These are phyloP conservation scores for Platalea minor DNA, from an alignment of 2,797 vertebrate species.

Conservation along the genomic window DNA sequence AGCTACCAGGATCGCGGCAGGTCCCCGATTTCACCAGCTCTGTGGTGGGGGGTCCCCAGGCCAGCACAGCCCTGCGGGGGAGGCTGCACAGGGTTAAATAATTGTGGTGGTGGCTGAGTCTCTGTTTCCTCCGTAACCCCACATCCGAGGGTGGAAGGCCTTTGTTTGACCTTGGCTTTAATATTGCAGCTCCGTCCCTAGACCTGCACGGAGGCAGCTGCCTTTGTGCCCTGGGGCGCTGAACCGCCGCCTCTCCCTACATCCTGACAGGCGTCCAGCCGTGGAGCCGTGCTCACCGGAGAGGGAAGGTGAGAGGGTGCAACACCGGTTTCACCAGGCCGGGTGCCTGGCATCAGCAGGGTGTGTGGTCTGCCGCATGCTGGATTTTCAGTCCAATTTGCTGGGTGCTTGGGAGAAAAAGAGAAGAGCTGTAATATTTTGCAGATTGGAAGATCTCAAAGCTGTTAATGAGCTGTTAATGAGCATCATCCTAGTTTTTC, in stretches of 20 bases:
- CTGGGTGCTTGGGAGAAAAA: rapidly evolving
- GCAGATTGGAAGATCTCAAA: background rate
- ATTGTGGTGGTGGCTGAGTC: rapidly evolving
- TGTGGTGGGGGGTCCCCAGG: rapidly evolving
- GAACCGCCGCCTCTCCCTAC: background rate
- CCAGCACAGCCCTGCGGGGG: background rate
- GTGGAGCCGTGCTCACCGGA: background rate
- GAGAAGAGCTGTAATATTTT: background rate
- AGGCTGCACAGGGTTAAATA: background rate
- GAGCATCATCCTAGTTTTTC: background rate
- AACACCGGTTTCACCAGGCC: rapidly evolving
- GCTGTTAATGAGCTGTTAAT: conserved; percentile 1
- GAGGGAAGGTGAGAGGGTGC: background rate
- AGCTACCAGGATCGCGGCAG: background rate
- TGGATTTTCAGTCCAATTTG: background rate
- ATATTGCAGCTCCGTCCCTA: background rate
- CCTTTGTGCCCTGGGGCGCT: background rate
- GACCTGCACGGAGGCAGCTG: background rate
- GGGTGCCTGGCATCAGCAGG: background rate
- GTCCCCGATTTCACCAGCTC: rapidly evolving
- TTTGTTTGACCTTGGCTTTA: background rate
- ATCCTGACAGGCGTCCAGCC: background rate
- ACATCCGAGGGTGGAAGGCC: rapidly evolving
- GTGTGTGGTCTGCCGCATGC: rapidly evolving
- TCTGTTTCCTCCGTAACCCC: background rate